Percentiles rank a stretch among this genome's conserved stretches.
Evolutionary conservation across 2,888 invertebrate species (phyloP).

Genomic region (Thereva unica): DNA sequence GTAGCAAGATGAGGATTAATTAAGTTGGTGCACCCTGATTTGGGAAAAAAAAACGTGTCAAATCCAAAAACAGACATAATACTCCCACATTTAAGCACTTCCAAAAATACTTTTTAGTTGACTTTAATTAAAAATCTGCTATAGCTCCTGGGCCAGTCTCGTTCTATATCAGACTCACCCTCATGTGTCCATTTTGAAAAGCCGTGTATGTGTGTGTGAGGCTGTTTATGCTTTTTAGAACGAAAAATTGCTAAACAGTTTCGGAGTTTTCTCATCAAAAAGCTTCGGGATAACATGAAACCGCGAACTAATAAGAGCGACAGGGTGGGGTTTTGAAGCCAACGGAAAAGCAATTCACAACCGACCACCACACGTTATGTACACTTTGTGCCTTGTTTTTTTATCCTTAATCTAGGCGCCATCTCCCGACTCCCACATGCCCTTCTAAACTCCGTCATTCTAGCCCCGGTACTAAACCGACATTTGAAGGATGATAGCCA

Average conservation of each 20-base stretch:
- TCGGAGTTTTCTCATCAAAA: slow-evolving; percentile 37
- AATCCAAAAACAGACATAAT: no score
- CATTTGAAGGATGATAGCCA: slow-evolving; percentile 31
- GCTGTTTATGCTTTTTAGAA: neutral
- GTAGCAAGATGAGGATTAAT: no score
- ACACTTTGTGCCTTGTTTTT: slow-evolving; percentile 24
- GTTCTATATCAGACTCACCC: no score
- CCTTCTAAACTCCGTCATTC: neutral
- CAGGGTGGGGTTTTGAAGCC: slow-evolving; percentile 6
- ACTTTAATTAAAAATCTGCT: no score
- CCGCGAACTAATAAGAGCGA: slow-evolving; percentile 34
- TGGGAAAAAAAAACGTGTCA: no score
- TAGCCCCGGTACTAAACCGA: slow-evolving; percentile 1
- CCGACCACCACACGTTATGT: slow-evolving; percentile 29
- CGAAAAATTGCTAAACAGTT: slow-evolving; percentile 34
- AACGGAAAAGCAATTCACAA: slow-evolving; percentile 16
- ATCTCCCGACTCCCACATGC: neutral
- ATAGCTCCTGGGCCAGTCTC: no score
- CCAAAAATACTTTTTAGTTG: no score
- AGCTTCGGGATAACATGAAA: slow-evolving; percentile 32
- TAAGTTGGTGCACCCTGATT: no score
- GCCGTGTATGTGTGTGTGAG: no score
- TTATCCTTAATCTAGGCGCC: slow-evolving; percentile 22
- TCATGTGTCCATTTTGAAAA: no score
- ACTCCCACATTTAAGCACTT: no score